Conservation (phyloP, 1,140 invertebrate species). For the Acyrthosiphon pisum region DNA sequence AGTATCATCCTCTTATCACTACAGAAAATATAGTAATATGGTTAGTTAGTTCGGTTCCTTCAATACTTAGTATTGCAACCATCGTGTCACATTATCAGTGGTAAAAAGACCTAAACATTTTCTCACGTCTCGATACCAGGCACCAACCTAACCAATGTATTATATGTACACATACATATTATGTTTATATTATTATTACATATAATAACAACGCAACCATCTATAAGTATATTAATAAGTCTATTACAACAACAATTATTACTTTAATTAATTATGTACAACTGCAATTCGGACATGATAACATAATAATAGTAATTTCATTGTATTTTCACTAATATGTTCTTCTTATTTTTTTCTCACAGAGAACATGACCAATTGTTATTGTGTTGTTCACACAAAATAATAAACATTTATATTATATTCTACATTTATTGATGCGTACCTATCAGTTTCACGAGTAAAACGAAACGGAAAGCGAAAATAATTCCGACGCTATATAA, state of each 20-base stretch:
- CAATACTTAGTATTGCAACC: background rate
- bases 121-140: background rate
- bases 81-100: background rate
- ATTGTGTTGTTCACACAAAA: background rate
- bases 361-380: background rate
- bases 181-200: no score
- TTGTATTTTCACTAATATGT: background rate
- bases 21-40: background rate
- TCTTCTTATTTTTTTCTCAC: background rate
- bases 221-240: no score
- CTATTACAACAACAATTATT: background rate
- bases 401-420: background rate
- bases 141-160: no score
- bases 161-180: no score
- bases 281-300: background rate
- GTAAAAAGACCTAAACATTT: background rate
- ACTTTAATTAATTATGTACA: background rate
- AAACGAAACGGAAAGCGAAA: slow-evolving; percentile 15
- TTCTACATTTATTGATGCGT: background rate
- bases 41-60: background rate
- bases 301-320: background rate
- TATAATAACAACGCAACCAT: background rate
- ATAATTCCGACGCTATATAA: background rate
- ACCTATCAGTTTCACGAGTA: background rate
- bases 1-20: no score